phyloP scores from a whole-genome alignment of 2,888 invertebrate genomes.

The Orchesella flavescens region DNA sequence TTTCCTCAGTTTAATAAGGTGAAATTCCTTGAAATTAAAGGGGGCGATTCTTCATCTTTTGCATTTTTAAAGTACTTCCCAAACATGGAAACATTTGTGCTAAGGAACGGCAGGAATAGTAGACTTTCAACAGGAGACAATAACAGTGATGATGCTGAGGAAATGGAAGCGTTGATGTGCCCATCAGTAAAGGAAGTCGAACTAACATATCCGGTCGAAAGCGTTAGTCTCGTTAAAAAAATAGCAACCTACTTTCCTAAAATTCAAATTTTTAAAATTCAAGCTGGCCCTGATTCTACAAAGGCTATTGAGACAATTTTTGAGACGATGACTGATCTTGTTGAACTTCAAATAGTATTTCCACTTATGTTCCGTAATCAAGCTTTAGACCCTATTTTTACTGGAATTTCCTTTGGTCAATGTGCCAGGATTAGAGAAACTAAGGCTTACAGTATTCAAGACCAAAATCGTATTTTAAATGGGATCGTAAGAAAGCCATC shows the following conservation, averaged over 20 bases:
- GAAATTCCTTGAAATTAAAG: slow-evolving; percentile 1
- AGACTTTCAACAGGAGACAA: background rate
- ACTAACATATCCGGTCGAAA: slow-evolving; percentile 5
- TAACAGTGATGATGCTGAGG: background rate
- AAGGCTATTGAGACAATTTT: slow-evolving; percentile 17
- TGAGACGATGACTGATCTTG: background rate
- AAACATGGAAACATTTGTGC: slow-evolving; percentile 3
- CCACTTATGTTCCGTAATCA: background rate
- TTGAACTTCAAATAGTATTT: slow-evolving; percentile 19
- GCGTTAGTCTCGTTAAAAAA: background rate
- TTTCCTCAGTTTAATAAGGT: slow-evolving; percentile 1
- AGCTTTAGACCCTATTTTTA: slow-evolving; percentile 20
- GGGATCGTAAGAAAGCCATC: background rate
- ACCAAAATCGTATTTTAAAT: background rate
- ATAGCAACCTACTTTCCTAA: slow-evolving; percentile 9
- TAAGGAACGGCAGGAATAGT: slow-evolving; percentile 1
- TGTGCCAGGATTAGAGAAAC: background rate
- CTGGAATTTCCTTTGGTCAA: background rate
- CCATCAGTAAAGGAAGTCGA: background rate
- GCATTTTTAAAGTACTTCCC: slow-evolving; percentile 3
- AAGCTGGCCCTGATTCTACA: background rate
- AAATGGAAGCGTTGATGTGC: background rate
- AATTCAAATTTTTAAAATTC: background rate
- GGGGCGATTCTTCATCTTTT: background rate
- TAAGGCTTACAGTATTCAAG: background rate